phyloP scores from a whole-genome alignment of 37 sponge, comb jelly and placozoan genomes.

The Ephydatia muelleri region DNA sequence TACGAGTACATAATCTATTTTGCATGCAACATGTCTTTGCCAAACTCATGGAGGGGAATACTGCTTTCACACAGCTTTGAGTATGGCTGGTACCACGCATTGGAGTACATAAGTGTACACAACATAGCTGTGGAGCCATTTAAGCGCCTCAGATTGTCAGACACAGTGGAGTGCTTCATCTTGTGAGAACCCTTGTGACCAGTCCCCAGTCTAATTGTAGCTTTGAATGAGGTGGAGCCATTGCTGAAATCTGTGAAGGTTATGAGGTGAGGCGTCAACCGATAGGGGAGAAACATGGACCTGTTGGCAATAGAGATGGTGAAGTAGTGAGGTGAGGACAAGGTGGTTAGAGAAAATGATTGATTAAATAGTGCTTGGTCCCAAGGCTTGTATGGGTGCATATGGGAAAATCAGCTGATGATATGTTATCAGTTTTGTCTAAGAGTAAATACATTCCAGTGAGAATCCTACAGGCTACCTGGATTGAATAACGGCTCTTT shows the following conservation, averaged over 20 bases:
- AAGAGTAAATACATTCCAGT: no score
- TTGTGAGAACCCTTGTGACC: slow-evolving; percentile 24
- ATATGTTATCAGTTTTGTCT: no score
- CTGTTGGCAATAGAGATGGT: slow-evolving; percentile 3
- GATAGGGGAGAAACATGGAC: slow-evolving; percentile 45
- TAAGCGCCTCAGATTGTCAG: neutral
- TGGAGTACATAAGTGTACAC: slow-evolving; percentile 30
- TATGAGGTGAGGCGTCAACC: slow-evolving; percentile 31
- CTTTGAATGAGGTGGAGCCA: slow-evolving; percentile 19
- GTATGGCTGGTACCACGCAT: slow-evolving; percentile 31
- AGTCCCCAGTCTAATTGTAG: slow-evolving; percentile 28
- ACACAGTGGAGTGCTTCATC: slow-evolving; percentile 5
- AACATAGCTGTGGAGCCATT: neutral
- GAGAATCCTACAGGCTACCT: no score
- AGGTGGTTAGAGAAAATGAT: no score
- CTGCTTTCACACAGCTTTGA: slow-evolving; percentile 5
- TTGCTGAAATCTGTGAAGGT: slow-evolving; percentile 11
- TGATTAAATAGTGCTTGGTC: no score
- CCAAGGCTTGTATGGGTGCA: no score
- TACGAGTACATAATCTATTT: neutral
- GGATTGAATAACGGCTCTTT: no score
- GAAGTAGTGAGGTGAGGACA: no score
- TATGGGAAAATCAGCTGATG: no score
- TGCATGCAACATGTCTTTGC: slow-evolving; percentile 2
- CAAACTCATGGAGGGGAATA: neutral